Evolutionary conservation across 2,888 invertebrate species (phyloP), one percentile per base, ranked within the genome.

Genomic region (Chrysodeixis includens): DNA sequence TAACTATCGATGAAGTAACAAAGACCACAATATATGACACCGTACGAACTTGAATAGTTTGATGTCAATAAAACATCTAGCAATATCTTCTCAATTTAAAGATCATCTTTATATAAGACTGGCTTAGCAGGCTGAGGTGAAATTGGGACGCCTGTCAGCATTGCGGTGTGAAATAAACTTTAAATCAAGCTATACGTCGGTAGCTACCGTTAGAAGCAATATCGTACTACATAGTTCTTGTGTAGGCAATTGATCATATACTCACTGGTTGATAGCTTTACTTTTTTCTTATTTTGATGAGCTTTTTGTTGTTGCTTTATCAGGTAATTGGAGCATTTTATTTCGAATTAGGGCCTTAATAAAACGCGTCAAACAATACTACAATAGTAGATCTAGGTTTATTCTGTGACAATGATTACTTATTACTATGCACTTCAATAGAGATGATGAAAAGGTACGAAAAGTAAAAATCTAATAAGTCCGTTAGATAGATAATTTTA

Each of bases 231-330:
- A 40, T 3, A 14, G 14, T 40, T 22, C 20, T 30, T 20, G 35
- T 30, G 22, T 54, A 26, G 32, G 16, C 9, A 30, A 20, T 10
- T 26, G 22, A 70, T 54, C 40, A 58, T 26, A 30, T 44, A 1
- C 12, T 16, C 66, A 71, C 54, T 32, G 57, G 71, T 71, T 71
- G 70, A 66, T 44, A 57, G 57, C 10, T 40, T 40, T 51, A 40
- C 20, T 44, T 49, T 61, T 51, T 71, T 46, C 16, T 46, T 18
- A 26, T 26, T 26, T 26, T 26, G 26, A 26, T 26, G 26, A 26
- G 26, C 26, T 26, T 26, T 26, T 26, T 26, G 26, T 26, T 26
- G 26, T 4, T 4, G 26, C 6, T 26, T 26, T 6, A 26, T 26
- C 26, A 4, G 6, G 26, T 4, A 26, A 26, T 26, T 26, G 26